Conservation (phyloP, 2,888 invertebrate species). For the Teinopalpus imperialis region DNA sequence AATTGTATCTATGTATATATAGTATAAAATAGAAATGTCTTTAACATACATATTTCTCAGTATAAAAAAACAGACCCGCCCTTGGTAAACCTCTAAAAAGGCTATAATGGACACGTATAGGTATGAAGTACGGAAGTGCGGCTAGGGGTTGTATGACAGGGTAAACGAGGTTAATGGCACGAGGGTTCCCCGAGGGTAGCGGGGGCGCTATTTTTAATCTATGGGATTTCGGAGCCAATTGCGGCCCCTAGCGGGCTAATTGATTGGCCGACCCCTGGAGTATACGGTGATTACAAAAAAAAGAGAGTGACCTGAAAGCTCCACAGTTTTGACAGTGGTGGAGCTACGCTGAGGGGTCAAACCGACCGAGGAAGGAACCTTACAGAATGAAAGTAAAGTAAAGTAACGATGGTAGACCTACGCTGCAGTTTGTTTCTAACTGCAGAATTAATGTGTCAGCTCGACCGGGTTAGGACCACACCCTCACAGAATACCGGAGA, state of each 20-base stretch:
- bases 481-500: too few relatives aligned
- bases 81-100: constrained; percentile 10
- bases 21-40: too few relatives aligned
- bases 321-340: too few relatives aligned
- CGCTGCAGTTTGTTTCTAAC: too few relatives aligned
- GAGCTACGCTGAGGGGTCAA: too few relatives aligned
- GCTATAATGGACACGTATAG: constrained; percentile 3
- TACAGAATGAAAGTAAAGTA: too few relatives aligned
- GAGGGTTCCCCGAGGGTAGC: background rate
- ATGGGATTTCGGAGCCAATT: constrained; percentile 21
- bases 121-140: constrained; percentile 15
- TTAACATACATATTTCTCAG: background rate
- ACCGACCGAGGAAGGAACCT: too few relatives aligned
- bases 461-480: too few relatives aligned
- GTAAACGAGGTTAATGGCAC: constrained; percentile 25
- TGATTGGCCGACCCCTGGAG: constrained; percentile 13
- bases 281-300: constrained; percentile 4
- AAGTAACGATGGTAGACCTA: too few relatives aligned
- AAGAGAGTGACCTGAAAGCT: background rate
- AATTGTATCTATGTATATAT: too few relatives aligned
- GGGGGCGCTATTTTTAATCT: constrained; percentile 22
- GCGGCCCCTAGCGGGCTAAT: constrained; percentile 19
- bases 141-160: constrained; percentile 20
- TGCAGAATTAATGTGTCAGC: too few relatives aligned
- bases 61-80: constrained; percentile 15